Base-by-base conservation (phyloP, 1,140 invertebrate genomes). In the Armadillidium nasatum region DNA sequence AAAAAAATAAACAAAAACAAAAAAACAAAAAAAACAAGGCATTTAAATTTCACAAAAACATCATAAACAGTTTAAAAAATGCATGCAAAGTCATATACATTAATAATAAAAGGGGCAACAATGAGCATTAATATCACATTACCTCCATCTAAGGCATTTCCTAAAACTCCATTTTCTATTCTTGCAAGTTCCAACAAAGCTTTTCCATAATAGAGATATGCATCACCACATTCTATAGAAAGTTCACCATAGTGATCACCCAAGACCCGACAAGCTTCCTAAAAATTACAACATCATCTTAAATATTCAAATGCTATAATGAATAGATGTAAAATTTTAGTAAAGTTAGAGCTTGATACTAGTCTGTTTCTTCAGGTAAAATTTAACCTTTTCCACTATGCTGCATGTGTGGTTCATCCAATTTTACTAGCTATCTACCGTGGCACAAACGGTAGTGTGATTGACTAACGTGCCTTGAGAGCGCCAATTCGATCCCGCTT, bases 131-230 rank as follows among this genome's bases (percentile, higher is more conserved):
- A 15, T 19, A 72, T 43, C 4, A 19, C 0, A 22, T 74, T 78
- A 82, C 82, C 82, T 75, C 82, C 82, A 54, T 90, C 88, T 44
- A 93, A 85, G 66, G 88, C 90, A 82, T 90, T 89, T 7, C 92
- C 93, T 6, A 95, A 85, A 1, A 95, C 91, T 46, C 90, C 91
- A 81, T 87, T 89, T 83, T 97, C 94, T 82, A 91, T 89, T 82
- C 94, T 87, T 0, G 92, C 90, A 46, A 95, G 83, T 76, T 93
- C 92, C 21, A 96, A 86, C 6, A 97, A 85, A 4, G 94, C 89
- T 83, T 91, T 90, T 0, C 93, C 93, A 84, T 91, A 92, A 70
- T 87, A 87, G 77, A 93, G 89, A 84, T 95, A 95, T 60, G 50
- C 50, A 60, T 60, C 50, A 15, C 50, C 50, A 60, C 50, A 60